Base-by-base conservation (phyloP, 2,888 invertebrate species). In the Troides aeacus region DNA sequence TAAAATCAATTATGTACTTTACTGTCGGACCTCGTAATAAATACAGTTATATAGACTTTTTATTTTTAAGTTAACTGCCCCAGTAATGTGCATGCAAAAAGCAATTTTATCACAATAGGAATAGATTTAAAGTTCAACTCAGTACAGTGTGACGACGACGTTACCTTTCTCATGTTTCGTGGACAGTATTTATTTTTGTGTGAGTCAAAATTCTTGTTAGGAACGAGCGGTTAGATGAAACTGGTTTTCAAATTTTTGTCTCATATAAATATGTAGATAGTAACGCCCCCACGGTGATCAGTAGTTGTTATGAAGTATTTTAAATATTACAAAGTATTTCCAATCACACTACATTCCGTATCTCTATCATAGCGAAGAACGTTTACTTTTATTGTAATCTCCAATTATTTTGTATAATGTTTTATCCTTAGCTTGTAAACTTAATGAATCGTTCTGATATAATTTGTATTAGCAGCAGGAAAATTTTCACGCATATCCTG, bases 151-250 rank as follows among this genome's bases (percentile, higher is more conserved):
- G 58, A 83, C 81, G 79, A 82, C 82, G 79, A 83, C 82, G 82
- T 86, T 86, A 86, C 87, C 86, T 87, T 88, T 89, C 88, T 89
- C 89, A 82, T 85, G 86, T 90, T 90, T 86, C 89, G 84, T 89
- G 86, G 86, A 88, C 87, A 88, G 86, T 90, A 90, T 91, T 90
- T 90, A 90, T 91, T 89, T 90, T 90, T 85, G 89, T 88, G 86
- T 83, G 87, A 86, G 87, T 85, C 88, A 80, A 87, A 90, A 91
- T 91, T 90, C 89, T 90, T 89, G 91, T 90, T 90, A 90, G 90
- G 90, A 86, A 82, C 85, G 80, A 83, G 84, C 84, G 86, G 84
- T 84, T 83, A 83, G 85, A 81, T 79, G 80, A 75, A 91, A 91
- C 90, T 79, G 90, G 90, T 91, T 92, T 62, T 84, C 75, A 81